phyloP scores from a whole-genome alignment of 92 coral and sea anemone genomes.

The Epizoanthus scotinus region DNA sequence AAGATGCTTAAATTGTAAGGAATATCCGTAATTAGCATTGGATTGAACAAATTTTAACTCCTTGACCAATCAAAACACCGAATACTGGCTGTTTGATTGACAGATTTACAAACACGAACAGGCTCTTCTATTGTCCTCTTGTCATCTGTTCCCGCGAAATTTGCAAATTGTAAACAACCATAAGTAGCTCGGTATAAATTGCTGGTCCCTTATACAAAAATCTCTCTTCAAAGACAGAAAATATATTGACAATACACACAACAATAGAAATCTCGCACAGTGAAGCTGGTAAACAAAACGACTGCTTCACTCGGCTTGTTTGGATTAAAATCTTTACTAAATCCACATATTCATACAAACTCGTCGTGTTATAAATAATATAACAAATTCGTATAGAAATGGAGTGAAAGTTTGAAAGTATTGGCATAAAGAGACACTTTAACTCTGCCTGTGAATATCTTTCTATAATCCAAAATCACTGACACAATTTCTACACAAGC shows the following conservation, averaged over 20 bases:
- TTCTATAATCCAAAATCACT: not conserved
- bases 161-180: slow-evolving; percentile 56
- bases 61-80: slow-evolving; percentile 63
- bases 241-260: not conserved
- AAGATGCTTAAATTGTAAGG: slow-evolving; percentile 83
- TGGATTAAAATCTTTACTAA: slow-evolving; percentile 9
- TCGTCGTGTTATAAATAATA: slow-evolving; percentile 28
- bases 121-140: slow-evolving; percentile 67
- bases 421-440: not conserved
- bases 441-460: not conserved
- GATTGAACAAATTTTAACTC: slow-evolving; percentile 85
- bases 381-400: slow-evolving; percentile 25
- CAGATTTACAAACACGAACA: slow-evolving; percentile 75
- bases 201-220: not conserved
- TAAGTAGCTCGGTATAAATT: not conserved
- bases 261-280: not conserved
- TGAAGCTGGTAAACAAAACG: not conserved
- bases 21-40: slow-evolving; percentile 93
- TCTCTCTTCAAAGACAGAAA: not conserved
- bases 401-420: slow-evolving; percentile 15
- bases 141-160: slow-evolving; percentile 71
- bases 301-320: not conserved
- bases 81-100: slow-evolving; percentile 76
- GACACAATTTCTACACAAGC: not conserved
- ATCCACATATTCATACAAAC: slow-evolving; percentile 27